Evolutionary conservation across 2,113 vertebrate genomes (phyloP).

Genomic region (Microtus pennsylvanicus): DNA sequence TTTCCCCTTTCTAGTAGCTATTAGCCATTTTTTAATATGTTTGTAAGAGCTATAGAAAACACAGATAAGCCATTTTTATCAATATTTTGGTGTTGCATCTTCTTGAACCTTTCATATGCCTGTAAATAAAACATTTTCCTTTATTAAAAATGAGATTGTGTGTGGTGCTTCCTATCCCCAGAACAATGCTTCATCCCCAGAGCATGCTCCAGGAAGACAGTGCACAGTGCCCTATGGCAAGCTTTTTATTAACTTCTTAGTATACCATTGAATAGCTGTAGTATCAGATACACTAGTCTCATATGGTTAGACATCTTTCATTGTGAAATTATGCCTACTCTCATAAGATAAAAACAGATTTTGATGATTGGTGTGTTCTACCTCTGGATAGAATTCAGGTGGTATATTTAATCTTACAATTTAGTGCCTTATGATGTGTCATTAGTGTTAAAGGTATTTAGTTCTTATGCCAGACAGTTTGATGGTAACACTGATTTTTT

Average conservation of each 20-base stretch:
- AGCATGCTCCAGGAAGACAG: not conserved
- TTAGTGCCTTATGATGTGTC: constrained; percentile 18
- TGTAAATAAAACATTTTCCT: not conserved
- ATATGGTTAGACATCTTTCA: not conserved
- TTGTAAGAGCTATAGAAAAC: constrained; percentile 21
- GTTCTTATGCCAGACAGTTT: constrained; percentile 37
- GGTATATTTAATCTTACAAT: not conserved
- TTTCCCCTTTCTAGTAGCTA: constrained; percentile 35
- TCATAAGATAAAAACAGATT: constrained; percentile 3
- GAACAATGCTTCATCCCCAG: not conserved
- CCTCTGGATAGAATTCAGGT: not conserved
- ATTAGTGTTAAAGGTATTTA: constrained; percentile 55
- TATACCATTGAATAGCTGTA: not conserved
- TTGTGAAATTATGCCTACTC: not conserved
- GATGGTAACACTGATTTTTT: constrained; percentile 53
- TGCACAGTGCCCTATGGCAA: not conserved
- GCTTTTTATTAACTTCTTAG: not conserved
- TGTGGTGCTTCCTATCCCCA: not conserved
- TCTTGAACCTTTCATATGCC: not conserved
- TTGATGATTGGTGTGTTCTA: not conserved
- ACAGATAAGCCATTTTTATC: constrained; percentile 13
- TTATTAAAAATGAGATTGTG: not conserved
- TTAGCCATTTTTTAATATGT: not conserved
- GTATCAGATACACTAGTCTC: not conserved
- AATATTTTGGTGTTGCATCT: not conserved